phyloP scores from a whole-genome alignment of 1,140 invertebrate species.

The Drosophila ambigua region DNA sequence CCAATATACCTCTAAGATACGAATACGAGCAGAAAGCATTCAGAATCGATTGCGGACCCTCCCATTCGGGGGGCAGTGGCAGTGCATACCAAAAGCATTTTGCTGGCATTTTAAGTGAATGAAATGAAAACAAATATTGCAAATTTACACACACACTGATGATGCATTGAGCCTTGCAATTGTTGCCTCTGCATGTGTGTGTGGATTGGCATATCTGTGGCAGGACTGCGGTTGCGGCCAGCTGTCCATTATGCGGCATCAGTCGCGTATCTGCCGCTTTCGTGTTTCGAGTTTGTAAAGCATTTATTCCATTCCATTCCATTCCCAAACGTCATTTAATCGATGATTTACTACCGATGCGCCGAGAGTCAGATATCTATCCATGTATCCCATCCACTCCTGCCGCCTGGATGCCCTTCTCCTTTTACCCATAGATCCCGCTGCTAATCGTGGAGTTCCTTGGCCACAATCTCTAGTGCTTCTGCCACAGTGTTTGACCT shows the following conservation, averaged over 20 bases:
- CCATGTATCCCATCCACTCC: not conserved
- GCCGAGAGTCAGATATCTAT: not conserved
- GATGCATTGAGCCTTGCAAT: constrained; percentile 11
- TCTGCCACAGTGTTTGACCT: constrained; percentile 49
- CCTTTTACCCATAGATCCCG: not conserved
- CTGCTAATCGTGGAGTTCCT: constrained; percentile 21
- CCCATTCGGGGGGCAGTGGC: too few species aligned
- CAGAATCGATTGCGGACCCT: not conserved
- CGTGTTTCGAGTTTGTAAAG: constrained; percentile 36
- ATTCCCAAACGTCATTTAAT: constrained; percentile 22
- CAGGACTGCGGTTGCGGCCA: constrained; percentile 47
- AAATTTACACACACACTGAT: constrained; percentile 57
- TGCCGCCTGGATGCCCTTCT: not conserved
- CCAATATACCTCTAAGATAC: constrained; percentile 8
- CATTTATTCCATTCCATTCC: constrained; percentile 26
- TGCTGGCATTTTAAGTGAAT: constrained; percentile 71
- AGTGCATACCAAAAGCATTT: not conserved
- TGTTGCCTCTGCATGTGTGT: constrained; percentile 19
- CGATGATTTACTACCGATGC: constrained; percentile 16
- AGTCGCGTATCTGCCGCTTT: constrained; percentile 22
- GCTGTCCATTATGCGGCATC: constrained; percentile 55
- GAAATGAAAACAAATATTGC: constrained; percentile 79
- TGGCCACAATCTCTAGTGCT: too few species aligned
- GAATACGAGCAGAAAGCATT: not conserved
- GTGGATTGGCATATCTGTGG: constrained; percentile 35